These are phyloP conservation scores for Atta texana DNA, from an alignment of 1,140 invertebrate species.

Conservation along the genomic window DNA sequence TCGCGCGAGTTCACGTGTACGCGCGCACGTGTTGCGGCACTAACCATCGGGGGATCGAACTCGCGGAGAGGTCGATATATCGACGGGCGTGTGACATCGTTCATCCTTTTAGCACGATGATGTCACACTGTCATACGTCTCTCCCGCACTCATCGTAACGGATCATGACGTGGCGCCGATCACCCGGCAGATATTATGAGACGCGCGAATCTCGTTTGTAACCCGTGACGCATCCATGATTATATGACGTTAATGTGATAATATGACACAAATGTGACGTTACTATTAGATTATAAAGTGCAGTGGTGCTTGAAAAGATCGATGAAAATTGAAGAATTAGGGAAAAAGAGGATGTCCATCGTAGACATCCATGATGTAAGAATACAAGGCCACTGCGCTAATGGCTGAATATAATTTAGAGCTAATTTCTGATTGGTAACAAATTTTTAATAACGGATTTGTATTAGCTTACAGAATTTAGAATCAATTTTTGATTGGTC, in stretches of 20 bases:
- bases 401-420: too few relatives aligned
- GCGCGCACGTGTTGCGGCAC: neutral
- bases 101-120: slow-evolving; percentile 71
- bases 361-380: too few relatives aligned
- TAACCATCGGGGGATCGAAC: slow-evolving; percentile 13
- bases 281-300: slow-evolving; percentile 36
- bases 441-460: too few relatives aligned
- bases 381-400: too few relatives aligned
- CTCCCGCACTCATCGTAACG: slow-evolving; percentile 67
- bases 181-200: slow-evolving; percentile 62
- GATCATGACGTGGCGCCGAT: slow-evolving; percentile 73
- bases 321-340: neutral
- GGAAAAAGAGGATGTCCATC: neutral
- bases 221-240: slow-evolving; percentile 66
- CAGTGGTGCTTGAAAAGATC: neutral
- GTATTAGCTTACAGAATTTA: too few relatives aligned
- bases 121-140: slow-evolving; percentile 66
- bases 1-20: neutral
- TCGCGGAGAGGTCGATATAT: slow-evolving; percentile 34
- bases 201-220: slow-evolving; percentile 67
- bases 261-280: slow-evolving; percentile 48
- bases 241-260: neutral
- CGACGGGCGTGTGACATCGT: slow-evolving; percentile 61
- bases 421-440: too few relatives aligned
- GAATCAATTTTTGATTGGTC: too few relatives aligned